Conservation (phyloP, 1,140 invertebrate species). For the Drosophila sturtevanti region DNA sequence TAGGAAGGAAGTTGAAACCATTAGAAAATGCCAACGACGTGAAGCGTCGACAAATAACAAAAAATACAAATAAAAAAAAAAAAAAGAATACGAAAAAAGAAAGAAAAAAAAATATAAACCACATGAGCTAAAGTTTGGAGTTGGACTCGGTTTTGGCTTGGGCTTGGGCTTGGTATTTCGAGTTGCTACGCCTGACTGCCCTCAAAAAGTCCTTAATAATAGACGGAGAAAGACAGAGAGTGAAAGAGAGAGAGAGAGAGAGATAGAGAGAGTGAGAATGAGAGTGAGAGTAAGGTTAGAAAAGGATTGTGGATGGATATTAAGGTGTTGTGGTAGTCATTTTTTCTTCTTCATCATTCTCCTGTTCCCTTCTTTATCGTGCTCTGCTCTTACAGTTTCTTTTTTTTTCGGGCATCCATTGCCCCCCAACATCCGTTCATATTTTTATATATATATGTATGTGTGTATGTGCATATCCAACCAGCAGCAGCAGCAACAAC, state of each 20-base stretch:
- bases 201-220: conserved; percentile 37
- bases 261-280: not conserved
- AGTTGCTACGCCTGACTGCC: conserved; percentile 13
- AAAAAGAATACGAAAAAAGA: no score
- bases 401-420: conserved; percentile 11
- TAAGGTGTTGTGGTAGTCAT: conserved; percentile 55
- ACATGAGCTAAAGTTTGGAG: conserved; percentile 1
- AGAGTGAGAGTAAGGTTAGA: not conserved
- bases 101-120: not conserved
- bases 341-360: conserved; percentile 16
- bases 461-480: no score
- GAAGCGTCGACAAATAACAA: conserved; percentile 17
- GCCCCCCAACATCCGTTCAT: conserved; percentile 36
- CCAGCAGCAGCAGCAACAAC: conserved; percentile 19
- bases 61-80: no score
- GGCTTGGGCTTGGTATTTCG: not conserved
- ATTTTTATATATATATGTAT: conserved; percentile 55
- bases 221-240: not conserved
- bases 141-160: not conserved
- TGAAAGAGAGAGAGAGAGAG: not conserved
- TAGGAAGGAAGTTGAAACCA: conserved; percentile 78
- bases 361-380: not conserved
- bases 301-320: conserved; percentile 36
- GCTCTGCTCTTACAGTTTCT: not conserved
- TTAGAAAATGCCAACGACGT: conserved; percentile 70